phyloP scores from a whole-genome alignment of 2,888 invertebrate genomes.

The Pseudococcus longispinus region DNA sequence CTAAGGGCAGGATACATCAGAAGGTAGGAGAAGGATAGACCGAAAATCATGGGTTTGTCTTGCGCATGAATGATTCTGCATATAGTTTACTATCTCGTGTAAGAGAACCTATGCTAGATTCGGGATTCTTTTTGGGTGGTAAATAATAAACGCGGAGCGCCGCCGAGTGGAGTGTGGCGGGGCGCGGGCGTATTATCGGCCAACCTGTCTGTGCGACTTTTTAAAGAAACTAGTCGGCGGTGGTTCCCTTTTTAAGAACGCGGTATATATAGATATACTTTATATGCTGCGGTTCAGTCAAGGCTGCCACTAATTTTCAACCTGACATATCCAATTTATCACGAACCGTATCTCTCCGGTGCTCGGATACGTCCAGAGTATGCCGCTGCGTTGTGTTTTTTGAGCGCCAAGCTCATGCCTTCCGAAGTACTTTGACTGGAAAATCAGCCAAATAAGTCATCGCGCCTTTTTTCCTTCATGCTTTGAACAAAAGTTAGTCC shows the following conservation, averaged over 20 bases:
- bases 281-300: constrained; percentile 51
- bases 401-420: neutral
- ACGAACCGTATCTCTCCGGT: constrained; percentile 37
- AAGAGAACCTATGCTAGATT: constrained; percentile 44
- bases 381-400: neutral
- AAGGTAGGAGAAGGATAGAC: neutral
- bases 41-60: neutral
- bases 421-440: too few species aligned
- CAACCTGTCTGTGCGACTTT: constrained; percentile 56
- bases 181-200: constrained; percentile 32
- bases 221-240: constrained; percentile 55
- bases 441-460: too few species aligned
- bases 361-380: neutral
- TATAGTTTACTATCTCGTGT: constrained; percentile 23
- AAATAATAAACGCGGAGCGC: constrained; percentile 27
- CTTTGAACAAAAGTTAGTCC: too few species aligned
- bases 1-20: neutral
- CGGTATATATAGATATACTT: constrained; percentile 16
- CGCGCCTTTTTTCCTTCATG: too few species aligned
- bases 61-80: neutral
- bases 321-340: constrained; percentile 56
- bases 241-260: constrained; percentile 54
- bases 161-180: neutral
- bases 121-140: constrained; percentile 54
- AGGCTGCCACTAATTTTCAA: constrained; percentile 56